Conservation (phyloP, 2,797 vertebrate species). For the Manis crassicaudata region DNA sequence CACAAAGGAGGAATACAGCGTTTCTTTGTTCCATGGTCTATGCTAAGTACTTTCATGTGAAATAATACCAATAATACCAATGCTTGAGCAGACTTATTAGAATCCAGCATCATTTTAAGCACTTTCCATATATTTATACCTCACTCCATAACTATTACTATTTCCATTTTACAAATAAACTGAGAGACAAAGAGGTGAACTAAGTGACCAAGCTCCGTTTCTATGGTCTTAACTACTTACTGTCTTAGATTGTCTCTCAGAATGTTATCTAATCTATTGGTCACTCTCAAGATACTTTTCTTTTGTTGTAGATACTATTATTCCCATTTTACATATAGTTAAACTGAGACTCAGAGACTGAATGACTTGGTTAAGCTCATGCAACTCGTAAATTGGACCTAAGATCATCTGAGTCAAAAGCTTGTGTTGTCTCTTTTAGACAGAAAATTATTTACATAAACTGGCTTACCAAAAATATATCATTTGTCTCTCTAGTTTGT, state of each 20-base stretch:
- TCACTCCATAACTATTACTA: background rate
- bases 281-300: background rate
- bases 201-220: background rate
- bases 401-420: background rate
- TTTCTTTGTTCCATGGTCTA: background rate
- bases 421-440: background rate
- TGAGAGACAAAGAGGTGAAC: background rate
- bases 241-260: background rate
- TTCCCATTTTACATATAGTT: background rate
- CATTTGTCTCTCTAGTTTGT: slow-evolving; percentile 30
- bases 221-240: background rate
- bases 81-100: background rate
- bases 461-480: background rate
- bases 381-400: background rate
- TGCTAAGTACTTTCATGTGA: background rate
- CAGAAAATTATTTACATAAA: background rate
- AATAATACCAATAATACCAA: background rate
- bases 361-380: background rate
- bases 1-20: background rate
- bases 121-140: background rate
- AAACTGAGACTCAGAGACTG: background rate
- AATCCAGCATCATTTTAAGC: background rate
- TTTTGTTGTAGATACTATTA: background rate
- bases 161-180: background rate
- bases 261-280: background rate